These are phyloP conservation scores for Copidosoma aretas DNA, from an alignment of 2,888 invertebrate genomes.

Conservation along the genomic window DNA sequence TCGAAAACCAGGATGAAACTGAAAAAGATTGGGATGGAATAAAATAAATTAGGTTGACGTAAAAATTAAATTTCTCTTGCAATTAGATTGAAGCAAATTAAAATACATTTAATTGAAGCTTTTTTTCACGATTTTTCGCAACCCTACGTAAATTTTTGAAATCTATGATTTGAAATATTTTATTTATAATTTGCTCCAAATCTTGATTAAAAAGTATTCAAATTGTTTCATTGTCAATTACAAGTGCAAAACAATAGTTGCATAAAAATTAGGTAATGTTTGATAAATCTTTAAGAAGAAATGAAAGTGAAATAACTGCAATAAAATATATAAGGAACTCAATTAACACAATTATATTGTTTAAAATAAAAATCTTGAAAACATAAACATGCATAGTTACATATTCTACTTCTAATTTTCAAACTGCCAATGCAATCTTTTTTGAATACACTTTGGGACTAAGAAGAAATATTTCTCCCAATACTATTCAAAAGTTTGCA, in stretches of 20 bases:
- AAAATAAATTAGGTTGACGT: slow-evolving; percentile 31
- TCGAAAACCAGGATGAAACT: slow-evolving; percentile 54
- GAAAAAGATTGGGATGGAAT: slow-evolving; percentile 51
- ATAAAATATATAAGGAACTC: not conserved
- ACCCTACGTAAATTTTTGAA: too few species aligned
- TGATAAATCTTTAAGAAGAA: slow-evolving; percentile 11
- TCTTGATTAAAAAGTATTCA: not conserved
- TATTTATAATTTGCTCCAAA: slow-evolving; percentile 3
- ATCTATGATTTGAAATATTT: slow-evolving; percentile 3
- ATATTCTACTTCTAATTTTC: slow-evolving; percentile 5
- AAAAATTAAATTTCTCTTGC: slow-evolving; percentile 5
- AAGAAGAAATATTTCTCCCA: slow-evolving; percentile 28
- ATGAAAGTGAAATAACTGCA: slow-evolving; percentile 15
- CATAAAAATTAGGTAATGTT: slow-evolving; percentile 4
- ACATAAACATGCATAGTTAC: slow-evolving; percentile 24
- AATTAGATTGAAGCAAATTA: slow-evolving; percentile 14
- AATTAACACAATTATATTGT: not conserved
- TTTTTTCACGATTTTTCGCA: too few species aligned
- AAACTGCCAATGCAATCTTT: slow-evolving; percentile 27
- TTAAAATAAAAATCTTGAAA: slow-evolving; percentile 2
- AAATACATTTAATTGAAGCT: slow-evolving; percentile 18
- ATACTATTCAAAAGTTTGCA: slow-evolving; percentile 45
- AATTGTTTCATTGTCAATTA: not conserved
- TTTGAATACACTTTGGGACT: slow-evolving; percentile 43
- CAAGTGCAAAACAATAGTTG: slow-evolving; percentile 15